phyloP scores from a whole-genome alignment of 2,113 vertebrate genomes.

The Copsychus sechellarum region DNA sequence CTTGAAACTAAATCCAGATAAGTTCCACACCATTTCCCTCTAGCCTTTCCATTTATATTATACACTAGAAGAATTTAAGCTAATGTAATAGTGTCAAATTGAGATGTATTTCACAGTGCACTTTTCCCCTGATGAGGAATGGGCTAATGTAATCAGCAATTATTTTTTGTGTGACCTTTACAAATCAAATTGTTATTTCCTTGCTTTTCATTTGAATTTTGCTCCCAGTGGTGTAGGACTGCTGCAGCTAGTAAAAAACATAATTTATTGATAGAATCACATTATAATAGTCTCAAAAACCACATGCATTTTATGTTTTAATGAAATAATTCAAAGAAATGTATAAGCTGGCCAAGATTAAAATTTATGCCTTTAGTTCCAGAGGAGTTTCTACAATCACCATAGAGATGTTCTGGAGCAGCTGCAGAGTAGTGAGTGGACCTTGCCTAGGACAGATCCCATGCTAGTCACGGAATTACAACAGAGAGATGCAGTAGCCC shows the following conservation, averaged over 20 bases:
- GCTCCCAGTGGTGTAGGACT: not conserved
- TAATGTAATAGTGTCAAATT: not conserved
- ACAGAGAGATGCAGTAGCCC: not conserved
- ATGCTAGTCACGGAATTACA: not conserved
- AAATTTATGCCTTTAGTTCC: not conserved
- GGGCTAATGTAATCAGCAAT: slow-evolving; percentile 40
- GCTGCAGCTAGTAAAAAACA: not conserved
- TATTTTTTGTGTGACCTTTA: slow-evolving; percentile 55
- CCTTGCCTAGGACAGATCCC: not conserved
- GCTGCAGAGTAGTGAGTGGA: not conserved
- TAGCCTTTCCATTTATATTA: not conserved
- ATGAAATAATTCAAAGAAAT: slow-evolving; percentile 14
- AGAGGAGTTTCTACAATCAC: not conserved
- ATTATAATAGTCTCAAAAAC: not conserved
- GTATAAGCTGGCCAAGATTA: not conserved
- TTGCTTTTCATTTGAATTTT: slow-evolving; percentile 39
- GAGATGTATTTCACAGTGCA: not conserved
- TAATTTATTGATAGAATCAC: slow-evolving; percentile 40
- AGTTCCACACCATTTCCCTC: not conserved
- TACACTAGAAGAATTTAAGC: not conserved
- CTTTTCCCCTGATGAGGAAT: slow-evolving; percentile 29
- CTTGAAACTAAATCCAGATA: not conserved
- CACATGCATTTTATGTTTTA: not conserved
- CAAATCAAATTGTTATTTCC: slow-evolving; percentile 39
- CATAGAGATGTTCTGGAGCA: not conserved